Percentiles rank a stretch among this genome's conserved stretches.
Conservation (phyloP, 2,888 invertebrate genomes). For the Lithophane ornitopus region DNA sequence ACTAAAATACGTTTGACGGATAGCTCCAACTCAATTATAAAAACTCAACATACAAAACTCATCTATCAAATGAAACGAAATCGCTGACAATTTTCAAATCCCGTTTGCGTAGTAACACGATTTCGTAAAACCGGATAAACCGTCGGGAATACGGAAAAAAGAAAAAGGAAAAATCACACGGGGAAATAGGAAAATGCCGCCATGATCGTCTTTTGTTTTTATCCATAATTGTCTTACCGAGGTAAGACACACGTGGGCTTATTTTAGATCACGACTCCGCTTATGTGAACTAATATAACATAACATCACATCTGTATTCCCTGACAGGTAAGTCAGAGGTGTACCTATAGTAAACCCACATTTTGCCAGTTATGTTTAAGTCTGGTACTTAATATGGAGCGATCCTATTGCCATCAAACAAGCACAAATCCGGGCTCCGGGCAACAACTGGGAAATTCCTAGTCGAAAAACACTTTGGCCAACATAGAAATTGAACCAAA, state of each 20-base stretch:
- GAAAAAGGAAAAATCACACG: not conserved
- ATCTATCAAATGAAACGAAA: conserved; percentile 29
- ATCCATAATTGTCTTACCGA: conserved; percentile 31
- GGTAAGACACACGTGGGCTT: conserved; percentile 11
- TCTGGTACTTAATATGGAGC: too few species aligned
- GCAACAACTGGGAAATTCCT: too few species aligned
- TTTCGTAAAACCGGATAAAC: conserved; percentile 22
- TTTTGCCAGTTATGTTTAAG: too few species aligned
- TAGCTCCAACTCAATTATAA: conserved; percentile 7
- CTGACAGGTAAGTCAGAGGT: not conserved
- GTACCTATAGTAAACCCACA: too few species aligned
- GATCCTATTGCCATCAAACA: too few species aligned
- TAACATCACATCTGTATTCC: not conserved
- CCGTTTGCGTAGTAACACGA: conserved; percentile 11
- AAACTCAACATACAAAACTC: conserved; percentile 4
- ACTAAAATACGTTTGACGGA: not conserved
- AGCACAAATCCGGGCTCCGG: too few species aligned
- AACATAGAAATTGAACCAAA: too few species aligned
- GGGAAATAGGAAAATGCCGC: conserved; percentile 11
- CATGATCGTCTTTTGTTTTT: conserved; percentile 50
- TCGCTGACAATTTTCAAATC: conserved; percentile 24
- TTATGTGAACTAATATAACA: not conserved
- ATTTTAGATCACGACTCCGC: not conserved
- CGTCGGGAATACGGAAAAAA: not conserved
- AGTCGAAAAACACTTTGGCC: too few species aligned